phyloP scores from a whole-genome alignment of 1,140 invertebrate species.

The Nephotettix cincticeps region DNA sequence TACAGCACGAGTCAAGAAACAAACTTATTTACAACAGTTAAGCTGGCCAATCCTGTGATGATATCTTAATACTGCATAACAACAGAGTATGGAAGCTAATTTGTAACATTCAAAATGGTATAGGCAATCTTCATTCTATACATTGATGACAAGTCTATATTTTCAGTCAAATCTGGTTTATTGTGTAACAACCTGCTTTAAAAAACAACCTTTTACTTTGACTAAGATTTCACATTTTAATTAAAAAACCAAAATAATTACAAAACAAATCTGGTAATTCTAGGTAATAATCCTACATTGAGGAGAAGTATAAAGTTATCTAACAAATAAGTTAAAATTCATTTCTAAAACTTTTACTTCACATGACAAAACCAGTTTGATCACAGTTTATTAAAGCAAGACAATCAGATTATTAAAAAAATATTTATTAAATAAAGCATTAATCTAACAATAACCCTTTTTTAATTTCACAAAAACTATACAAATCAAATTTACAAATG shows the following conservation, averaged over 20 bases:
- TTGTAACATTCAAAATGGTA: neutral
- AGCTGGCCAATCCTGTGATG: too few species aligned
- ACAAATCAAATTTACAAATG: neutral
- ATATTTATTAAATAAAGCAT: neutral
- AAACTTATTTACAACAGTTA: conserved; percentile 22
- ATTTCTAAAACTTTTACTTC: too few species aligned
- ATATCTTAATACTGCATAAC: neutral
- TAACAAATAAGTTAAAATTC: too few species aligned
- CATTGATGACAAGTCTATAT: neutral
- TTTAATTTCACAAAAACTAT: neutral
- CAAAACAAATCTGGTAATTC: too few species aligned
- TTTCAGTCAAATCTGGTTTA: neutral
- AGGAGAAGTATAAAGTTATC: too few species aligned
- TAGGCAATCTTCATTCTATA: too few species aligned
- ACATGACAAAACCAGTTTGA: too few species aligned
- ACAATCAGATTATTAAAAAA: neutral
- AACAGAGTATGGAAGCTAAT: neutral
- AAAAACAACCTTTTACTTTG: too few species aligned
- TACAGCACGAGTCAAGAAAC: conserved; percentile 14
- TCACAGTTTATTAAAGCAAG: neutral
- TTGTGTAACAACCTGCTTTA: too few species aligned
- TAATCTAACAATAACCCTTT: neutral
- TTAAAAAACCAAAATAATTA: too few species aligned
- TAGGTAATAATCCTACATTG: too few species aligned
- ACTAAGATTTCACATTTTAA: too few species aligned